Percentiles rank a stretch among this genome's conserved stretches.
Conservation (phyloP, 2,888 invertebrate species). For the Plagiodera versicolora region DNA sequence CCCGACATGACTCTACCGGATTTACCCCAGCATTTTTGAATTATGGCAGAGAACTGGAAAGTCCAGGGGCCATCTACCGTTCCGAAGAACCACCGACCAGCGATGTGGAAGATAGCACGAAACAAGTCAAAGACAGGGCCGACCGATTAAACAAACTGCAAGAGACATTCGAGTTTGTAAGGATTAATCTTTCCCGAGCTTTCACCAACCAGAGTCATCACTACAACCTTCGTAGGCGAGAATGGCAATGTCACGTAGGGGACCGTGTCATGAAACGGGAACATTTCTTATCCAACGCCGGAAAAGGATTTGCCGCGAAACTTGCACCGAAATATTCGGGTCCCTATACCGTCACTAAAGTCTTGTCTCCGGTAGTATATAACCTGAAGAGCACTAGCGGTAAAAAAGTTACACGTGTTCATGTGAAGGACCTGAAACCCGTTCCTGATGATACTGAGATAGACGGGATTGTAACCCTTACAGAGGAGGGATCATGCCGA, state of each 20-base stretch:
- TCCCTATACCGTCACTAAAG: not conserved
- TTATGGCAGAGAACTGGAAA: slow-evolving; percentile 16
- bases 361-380: slow-evolving; percentile 4
- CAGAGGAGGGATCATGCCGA: not conserved
- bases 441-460: not conserved
- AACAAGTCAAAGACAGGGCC: not conserved
- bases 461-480: not conserved
- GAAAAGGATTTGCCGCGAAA: not conserved
- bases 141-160: not conserved
- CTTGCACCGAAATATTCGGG: slow-evolving; percentile 8
- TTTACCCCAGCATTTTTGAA: slow-evolving; percentile 38
- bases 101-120: not conserved
- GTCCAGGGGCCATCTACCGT: not conserved
- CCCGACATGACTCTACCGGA: slow-evolving; percentile 34
- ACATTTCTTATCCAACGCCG: not conserved
- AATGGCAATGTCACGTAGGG: not conserved
- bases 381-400: not conserved
- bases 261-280: not conserved
- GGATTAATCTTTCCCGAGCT: not conserved
- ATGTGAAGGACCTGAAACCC: not conserved
- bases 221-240: not conserved
- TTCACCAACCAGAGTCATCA: slow-evolving; percentile 1
- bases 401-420: not conserved
- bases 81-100: too few relatives aligned
- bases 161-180: not conserved